These are phyloP conservation scores for Eumeta japonica DNA, from an alignment of 1,140 invertebrate species.

Conservation along the genomic window DNA sequence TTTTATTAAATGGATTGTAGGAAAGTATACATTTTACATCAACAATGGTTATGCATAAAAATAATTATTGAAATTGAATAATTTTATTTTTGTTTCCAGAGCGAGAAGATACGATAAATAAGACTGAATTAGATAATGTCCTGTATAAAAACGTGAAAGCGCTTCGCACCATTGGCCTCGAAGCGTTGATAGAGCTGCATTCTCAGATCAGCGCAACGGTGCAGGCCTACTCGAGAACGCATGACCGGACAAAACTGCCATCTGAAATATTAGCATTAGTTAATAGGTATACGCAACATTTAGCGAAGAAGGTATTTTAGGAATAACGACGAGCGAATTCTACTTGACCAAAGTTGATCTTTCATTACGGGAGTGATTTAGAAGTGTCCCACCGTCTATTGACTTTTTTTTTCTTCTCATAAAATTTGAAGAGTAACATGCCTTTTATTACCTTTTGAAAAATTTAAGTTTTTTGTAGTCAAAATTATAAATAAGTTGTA, in stretches of 20 bases:
- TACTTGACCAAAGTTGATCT: too few species aligned
- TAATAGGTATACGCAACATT: constrained; percentile 34
- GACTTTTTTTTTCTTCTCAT: too few species aligned
- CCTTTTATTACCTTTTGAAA: constrained; percentile 4
- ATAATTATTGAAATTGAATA: too few species aligned
- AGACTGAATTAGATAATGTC: constrained; percentile 60
- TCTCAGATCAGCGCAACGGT: constrained; percentile 60
- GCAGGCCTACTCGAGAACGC: constrained; percentile 50
- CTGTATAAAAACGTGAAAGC: constrained; percentile 58
- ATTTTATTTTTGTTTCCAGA: constrained; percentile 38
- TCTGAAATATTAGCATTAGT: constrained; percentile 52
- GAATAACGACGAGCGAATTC: too few species aligned
- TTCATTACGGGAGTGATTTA: too few species aligned
- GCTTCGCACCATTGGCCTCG: constrained; percentile 58
- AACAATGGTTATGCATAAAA: too few species aligned
- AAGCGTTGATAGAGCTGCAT: constrained; percentile 63
- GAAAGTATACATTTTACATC: too few species aligned
- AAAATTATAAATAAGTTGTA: constrained; percentile 10
- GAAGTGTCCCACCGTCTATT: too few species aligned
- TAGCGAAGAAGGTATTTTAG: constrained; percentile 30
- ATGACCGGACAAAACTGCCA: constrained; percentile 62
- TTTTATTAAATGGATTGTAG: too few species aligned
- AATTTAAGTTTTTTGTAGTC: constrained; percentile 24
- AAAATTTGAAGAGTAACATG: too few species aligned
- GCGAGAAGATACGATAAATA: constrained; percentile 58